Evolutionary conservation across 2,113 vertebrate genomes (phyloP), one percentile per base, ranked within the genome.

Genomic region (Sapayoa aenigma): DNA sequence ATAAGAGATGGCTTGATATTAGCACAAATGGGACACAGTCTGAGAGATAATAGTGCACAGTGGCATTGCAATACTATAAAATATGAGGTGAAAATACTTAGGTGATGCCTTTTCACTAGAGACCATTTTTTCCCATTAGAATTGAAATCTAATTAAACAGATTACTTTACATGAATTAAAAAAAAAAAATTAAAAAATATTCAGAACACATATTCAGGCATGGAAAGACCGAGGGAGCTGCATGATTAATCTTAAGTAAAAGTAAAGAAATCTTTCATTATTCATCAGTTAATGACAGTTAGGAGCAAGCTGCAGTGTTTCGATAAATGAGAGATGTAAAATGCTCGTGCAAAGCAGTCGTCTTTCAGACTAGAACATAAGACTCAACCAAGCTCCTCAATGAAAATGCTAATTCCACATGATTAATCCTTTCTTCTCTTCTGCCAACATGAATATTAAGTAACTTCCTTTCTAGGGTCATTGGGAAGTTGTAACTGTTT

Each of bases 361-460:
- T 79, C 25, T 90, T 95, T 82, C 76, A 83, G 96, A 93, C 93
- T 96, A 56, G 86, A 95, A 96, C 65, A 91, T 35, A 95, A 95
- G 82, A 91, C 97, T 96, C 96, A 96, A 96, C 96, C 78, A 91
- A 94, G 97, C 88, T 97, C 94, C 95, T 98, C 98, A 98, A 97
- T 97, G 96, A 97, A 98, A 98, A 97, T 97, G 95, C 95, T 97
- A 98, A 98, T 98, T 97, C 96, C 91, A 83, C 82, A 83, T 98
- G 98, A 98, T 98, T 97, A 98, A 98, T 98, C 96, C 94, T 97
- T 97, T 96, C 96, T 97, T 97, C 95, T 96, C 95, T 96, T 97
- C 98, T 98, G 97, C 98, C 97, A 97, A 87, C 97, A 97, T 98
- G 98, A 98, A 98, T 98, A 98, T 98, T 97, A 97, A 98, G 93